Base-by-base conservation (phyloP, 2,113 vertebrate species). In the Gobio gobio region DNA sequence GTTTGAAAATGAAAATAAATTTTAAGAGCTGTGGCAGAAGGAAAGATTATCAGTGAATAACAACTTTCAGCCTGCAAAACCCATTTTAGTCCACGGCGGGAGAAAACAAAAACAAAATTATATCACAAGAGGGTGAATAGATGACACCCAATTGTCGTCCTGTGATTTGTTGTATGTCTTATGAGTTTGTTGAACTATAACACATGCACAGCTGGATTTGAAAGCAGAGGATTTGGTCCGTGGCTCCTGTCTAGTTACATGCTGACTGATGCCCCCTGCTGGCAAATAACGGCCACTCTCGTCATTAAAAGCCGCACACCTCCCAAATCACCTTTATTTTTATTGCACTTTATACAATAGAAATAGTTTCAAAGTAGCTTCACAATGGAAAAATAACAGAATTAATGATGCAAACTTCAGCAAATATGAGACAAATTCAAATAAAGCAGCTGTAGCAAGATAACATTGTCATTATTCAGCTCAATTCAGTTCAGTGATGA, bases 261-360 rank as follows among this genome's bases (percentile, higher is more conserved):
- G 54, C 54, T 40, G 54, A 58, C 51, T 59, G 1, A 40, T 24
- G 76, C 33, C 76, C 56, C 54, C 76, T 78, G 76, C 56, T 78
- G 76, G 56, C 22, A 45, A 58, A 59, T 78, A 78, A 40, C 8
- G 0, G 59, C 16, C 54, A 43, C 59, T 4, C 18, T 70, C 10
- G 43, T 40, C 10, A 70, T 43, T 70, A n/a, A 70, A 70, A 70
- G 18, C 16, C 9, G n/a, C n/a, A 26, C 59, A 63, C 59, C 13
- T 3, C 59, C 26, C 59, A 26, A 8, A 56, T 56, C 18, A 22
- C 2, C 2, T 8, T 56, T 8, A 56, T 56, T 56, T 22, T 56
- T 56, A 56, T 56, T 8, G 7, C 18, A 9, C 54, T 56, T 56
- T 56, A 54, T 54, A 54, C 16, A 54, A 54, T 22, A 8, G 0